Evolutionary conservation across 2,888 invertebrate genomes (phyloP).

Genomic region (Ametastegia equiseti): DNA sequence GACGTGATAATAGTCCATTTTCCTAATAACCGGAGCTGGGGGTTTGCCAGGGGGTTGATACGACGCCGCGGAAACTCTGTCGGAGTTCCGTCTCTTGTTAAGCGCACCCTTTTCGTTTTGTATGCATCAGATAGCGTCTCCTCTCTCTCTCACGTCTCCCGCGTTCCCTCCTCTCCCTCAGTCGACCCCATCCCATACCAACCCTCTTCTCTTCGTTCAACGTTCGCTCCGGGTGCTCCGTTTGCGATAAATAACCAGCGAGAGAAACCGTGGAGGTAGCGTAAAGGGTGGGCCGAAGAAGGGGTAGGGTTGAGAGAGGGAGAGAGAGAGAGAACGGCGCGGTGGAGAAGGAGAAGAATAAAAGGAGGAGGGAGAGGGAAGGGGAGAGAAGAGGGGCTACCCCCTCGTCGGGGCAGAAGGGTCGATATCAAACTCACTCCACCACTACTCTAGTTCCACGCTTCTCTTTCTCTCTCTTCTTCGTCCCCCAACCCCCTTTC

Average conservation of each 20-base stretch:
- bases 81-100: conserved; percentile 57
- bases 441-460: conserved; percentile 27
- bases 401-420: conserved; percentile 39
- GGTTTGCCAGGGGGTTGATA: conserved; percentile 13
- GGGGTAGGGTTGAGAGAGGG: conserved; percentile 26
- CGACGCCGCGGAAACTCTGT: conserved; percentile 40
- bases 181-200: conserved; percentile 8
- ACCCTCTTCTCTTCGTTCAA: conserved; percentile 8
- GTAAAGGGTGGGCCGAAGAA: conserved; percentile 46
- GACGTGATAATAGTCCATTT: conserved; percentile 59
- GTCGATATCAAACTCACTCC: conserved; percentile 49
- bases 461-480: neutral
- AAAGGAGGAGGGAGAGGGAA: conserved; percentile 31
- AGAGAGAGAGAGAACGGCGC: conserved; percentile 14
- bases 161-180: conserved; percentile 4
- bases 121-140: conserved; percentile 54
- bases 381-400: neutral
- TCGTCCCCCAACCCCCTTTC: too few species aligned
- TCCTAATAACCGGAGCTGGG: conserved; percentile 61
- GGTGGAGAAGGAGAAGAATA: conserved; percentile 44
- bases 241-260: conserved; percentile 60
- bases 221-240: conserved; percentile 43
- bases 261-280: conserved; percentile 29
- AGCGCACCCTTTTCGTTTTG: conserved; percentile 56
- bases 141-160: conserved; percentile 33